phyloP scores from a whole-genome alignment of 2,113 vertebrate species.

The Xenus cinereus region DNA sequence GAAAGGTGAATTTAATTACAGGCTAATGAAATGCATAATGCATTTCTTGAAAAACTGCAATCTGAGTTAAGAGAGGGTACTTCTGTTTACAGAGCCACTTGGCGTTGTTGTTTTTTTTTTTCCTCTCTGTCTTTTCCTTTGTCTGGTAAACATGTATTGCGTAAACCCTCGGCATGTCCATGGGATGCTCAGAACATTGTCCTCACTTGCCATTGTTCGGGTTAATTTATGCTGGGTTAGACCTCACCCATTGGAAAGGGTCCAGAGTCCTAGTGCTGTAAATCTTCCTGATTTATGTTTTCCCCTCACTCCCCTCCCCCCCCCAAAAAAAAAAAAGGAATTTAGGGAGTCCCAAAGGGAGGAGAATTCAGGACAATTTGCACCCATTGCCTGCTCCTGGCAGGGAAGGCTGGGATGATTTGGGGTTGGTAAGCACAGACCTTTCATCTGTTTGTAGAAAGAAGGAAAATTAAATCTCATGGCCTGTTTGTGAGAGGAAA shows the following conservation, averaged over 20 bases:
- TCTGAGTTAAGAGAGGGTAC: background rate
- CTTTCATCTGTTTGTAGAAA: constrained; percentile 27
- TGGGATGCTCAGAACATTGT: constrained; percentile 28
- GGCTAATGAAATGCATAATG: background rate
- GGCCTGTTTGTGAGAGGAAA: constrained; percentile 57
- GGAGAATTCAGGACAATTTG: background rate
- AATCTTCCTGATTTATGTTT: constrained; percentile 13
- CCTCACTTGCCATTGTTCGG: constrained; percentile 8
- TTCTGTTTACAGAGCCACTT: background rate
- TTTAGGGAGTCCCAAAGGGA: background rate
- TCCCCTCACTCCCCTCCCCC: too few species aligned
- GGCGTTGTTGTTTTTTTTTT: background rate
- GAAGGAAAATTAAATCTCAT: constrained; percentile 58
- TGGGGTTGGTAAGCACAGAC: background rate
- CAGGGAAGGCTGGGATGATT: background rate
- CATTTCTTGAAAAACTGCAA: background rate
- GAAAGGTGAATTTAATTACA: constrained; percentile 3
- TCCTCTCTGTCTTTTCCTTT: background rate
- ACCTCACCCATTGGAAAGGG: constrained; percentile 20
- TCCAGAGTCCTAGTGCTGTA: constrained; percentile 7
- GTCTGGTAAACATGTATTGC: constrained; percentile 27
- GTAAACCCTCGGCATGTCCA: background rate
- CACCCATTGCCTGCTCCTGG: background rate
- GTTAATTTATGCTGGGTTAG: constrained; percentile 51
- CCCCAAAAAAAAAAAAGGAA: background rate